Evolutionary conservation across 2,888 invertebrate genomes (phyloP).

Genomic region (Rhagium mordax): DNA sequence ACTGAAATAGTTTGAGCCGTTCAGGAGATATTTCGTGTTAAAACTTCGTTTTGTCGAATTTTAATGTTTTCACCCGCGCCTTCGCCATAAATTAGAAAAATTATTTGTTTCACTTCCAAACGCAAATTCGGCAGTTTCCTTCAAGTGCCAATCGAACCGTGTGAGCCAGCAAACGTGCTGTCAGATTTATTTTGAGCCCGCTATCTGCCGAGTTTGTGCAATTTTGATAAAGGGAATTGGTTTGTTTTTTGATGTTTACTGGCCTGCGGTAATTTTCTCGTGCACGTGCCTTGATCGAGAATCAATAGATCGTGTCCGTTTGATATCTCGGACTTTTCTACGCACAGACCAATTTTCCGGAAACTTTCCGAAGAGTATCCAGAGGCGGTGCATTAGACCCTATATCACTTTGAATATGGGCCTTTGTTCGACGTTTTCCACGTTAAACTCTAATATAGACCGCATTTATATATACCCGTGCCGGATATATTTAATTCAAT

Average conservation of each 20-base stretch:
- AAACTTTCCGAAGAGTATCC: constrained; percentile 35
- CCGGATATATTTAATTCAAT: neutral
- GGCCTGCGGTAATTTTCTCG: constrained; percentile 55
- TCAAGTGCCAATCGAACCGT: too few relatives aligned
- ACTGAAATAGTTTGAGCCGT: too few relatives aligned
- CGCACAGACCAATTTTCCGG: constrained; percentile 52
- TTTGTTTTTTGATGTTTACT: constrained; percentile 58
- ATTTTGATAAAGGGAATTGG: constrained; percentile 53
- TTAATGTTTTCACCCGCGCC: neutral
- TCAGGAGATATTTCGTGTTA: too few relatives aligned
- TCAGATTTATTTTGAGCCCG: neutral
- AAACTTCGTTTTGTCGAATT: too few relatives aligned
- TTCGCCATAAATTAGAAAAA: neutral
- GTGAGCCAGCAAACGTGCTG: too few relatives aligned
- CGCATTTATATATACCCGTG: neutral
- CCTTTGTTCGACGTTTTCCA: neutral
- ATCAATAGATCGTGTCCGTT: constrained; percentile 57
- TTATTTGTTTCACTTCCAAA: too few relatives aligned
- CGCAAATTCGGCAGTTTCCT: too few relatives aligned
- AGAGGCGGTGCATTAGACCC: constrained; percentile 28
- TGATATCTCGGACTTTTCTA: constrained; percentile 53
- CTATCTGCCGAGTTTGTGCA: constrained; percentile 8
- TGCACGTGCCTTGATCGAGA: constrained; percentile 57
- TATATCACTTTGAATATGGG: neutral
- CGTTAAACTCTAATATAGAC: neutral